Base-by-base conservation (phyloP, 2,797 vertebrate genomes). In the Chrosomus eos region DNA sequence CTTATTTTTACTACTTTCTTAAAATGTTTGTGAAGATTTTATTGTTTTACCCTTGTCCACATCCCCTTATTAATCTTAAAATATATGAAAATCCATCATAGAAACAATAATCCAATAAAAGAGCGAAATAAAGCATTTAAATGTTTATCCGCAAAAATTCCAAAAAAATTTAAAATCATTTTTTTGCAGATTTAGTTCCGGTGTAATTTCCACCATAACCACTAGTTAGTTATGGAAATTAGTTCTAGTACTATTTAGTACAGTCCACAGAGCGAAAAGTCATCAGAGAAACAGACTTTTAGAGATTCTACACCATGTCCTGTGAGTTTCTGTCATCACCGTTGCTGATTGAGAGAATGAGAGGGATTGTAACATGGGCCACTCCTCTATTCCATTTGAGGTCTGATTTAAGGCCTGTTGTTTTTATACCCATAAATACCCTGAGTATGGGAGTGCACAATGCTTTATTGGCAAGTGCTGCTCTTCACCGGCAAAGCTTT, bases 321-420 rank as follows among this genome's bases (percentile, higher is more conserved):
- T 80, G 40, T 36, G 62, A 16, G 77, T 33, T 67, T n/a, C n/a
- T 64, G 76, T 84, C 40, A 84, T 81, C 79, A 84, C 51, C 16
- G 55, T 53, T n/a, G 45, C 71, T 38, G 33, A 84, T 62, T 71
- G 78, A 33, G 73, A 73, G 71, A 67, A 83, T 40, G 75, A 83
- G 71, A 21, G 21, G 3, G 86, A 53, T 51, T 36, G 79, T 60
- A 76, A 87, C 60, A 73, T 58, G 76, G 72, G 43, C 73, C n/a
- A 48, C 84, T 84, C 78, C 78, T 81, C 60, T 23, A 83, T 87
- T 79, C 90, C 86, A 88, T 89, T 93, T 93, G 76, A 90, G 89
- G 81, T 78, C 85, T 94, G 93, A 95, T 95, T 95, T 95, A 95
- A 90, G 80, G 91, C 88, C 90, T 93, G 93, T 94, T 95, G 92